Base-by-base conservation (phyloP, 2,797 vertebrate species). In the Phaenicophaeus curvirostris region DNA sequence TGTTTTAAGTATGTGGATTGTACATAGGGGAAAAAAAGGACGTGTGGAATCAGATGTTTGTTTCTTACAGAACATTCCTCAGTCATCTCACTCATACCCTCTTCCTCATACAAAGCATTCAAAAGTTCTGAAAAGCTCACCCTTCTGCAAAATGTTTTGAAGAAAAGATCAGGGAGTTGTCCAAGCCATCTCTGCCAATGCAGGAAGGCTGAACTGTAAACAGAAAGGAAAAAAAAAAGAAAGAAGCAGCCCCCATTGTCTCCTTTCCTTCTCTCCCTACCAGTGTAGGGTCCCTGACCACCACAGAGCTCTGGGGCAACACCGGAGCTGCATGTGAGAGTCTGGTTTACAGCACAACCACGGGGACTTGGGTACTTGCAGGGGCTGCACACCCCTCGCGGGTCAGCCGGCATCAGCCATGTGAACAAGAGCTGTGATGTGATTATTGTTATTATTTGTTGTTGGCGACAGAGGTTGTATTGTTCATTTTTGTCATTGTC, bases 341-440 rank as follows among this genome's bases (percentile, higher is more conserved):
- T 50, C 87, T 53, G 83, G 85, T 89, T 85, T 91, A 77, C 84
- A 93, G 93, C 92, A 53, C 83, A 57, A 17, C 58, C 5, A 6
- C 2, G 27, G 79, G 68, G 44, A 42, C 57, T 68, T 7, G 28
- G 74, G 67, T 57, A 33, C 13, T 7, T 10, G 12, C 5, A 5
- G 42, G 50, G 25, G 15, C 61, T 15, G 50, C 19, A 12, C 3
- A 8, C 51, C 66, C 62, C 81, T 27, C 3, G 10, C 2, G 23
- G 57, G 42, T n/a, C n/a, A 3, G 69, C 59, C 31, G 28, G 72
- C 78, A 39, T 83, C 94, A 79, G 87, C 91, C 89, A 66, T 10
- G 92, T 55, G 93, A 95, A 91, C 80, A 28, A 28, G 91, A 96
- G 93, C 94, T 92, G 94, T 94, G 93, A 94, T 57, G 69, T 59